Percentiles rank a stretch among this genome's conserved stretches.
phyloP scores from a whole-genome alignment of 1,140 invertebrate genomes.

The Lutraria rhynchaena region DNA sequence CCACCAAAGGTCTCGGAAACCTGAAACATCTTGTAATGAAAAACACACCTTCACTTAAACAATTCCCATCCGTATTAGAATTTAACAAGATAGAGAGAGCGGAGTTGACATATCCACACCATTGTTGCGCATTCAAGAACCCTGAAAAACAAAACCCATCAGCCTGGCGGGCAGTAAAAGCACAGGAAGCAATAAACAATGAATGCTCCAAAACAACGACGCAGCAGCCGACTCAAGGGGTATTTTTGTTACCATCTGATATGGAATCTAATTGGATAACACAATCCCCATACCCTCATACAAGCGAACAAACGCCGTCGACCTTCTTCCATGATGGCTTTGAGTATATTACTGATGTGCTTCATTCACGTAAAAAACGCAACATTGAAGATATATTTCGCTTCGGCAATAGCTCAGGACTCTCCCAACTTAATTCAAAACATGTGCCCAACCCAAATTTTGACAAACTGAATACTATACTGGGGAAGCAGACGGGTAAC shows the following conservation, averaged over 20 bases:
- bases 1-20: slow-evolving; percentile 88
- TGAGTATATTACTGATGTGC: not conserved
- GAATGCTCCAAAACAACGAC: slow-evolving; percentile 64
- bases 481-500: not conserved
- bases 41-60: slow-evolving; percentile 88
- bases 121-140: slow-evolving; percentile 94
- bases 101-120: slow-evolving; percentile 91
- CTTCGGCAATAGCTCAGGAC: not conserved
- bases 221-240: not conserved
- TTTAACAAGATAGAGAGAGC: slow-evolving; percentile 85
- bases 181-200: slow-evolving; percentile 66
- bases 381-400: not conserved
- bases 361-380: not conserved
- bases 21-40: slow-evolving; percentile 88
- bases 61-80: slow-evolving; percentile 92
- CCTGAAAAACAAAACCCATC: slow-evolving; percentile 89
- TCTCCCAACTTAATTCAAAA: not conserved
- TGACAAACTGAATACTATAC: not conserved
- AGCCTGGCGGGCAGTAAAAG: slow-evolving; percentile 80
- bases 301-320: not conserved
- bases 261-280: not conserved
- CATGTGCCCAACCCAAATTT: not conserved
- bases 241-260: not conserved
- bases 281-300: not conserved
- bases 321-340: not conserved